Percentiles rank a stretch among this genome's conserved stretches.
These are phyloP conservation scores for Erythrolamprus reginae DNA, from an alignment of 2,113 vertebrate species.

Conservation along the genomic window DNA sequence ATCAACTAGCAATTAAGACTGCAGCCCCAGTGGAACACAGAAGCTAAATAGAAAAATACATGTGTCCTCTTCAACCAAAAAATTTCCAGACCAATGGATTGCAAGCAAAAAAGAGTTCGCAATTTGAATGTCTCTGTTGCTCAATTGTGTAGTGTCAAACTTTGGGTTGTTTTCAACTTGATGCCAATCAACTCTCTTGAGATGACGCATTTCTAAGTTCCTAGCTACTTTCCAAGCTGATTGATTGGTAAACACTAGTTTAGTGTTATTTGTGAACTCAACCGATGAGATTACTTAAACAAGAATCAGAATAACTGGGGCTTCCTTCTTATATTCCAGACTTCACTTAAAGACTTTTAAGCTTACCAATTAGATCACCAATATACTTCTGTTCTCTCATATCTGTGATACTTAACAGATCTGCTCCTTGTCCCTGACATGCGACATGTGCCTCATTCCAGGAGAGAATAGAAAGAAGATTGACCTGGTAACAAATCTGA, in stretches of 20 bases:
- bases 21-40: background rate
- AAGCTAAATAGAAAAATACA: background rate
- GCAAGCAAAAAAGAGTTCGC: background rate
- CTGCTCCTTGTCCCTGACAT: conserved; percentile 84
- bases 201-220: background rate
- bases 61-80: background rate
- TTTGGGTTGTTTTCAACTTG: background rate
- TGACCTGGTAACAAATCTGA: conserved; percentile 87
- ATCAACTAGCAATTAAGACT: background rate
- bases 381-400: conserved; percentile 81
- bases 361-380: conserved; percentile 77
- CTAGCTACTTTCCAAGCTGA: background rate
- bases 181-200: background rate
- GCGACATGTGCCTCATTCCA: conserved; percentile 83
- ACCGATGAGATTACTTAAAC: background rate
- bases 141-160: background rate
- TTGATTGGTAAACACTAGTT: background rate
- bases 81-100: background rate
- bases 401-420: conserved; percentile 80
- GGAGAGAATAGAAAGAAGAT: conserved; percentile 78
- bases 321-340: background rate
- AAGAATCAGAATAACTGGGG: background rate
- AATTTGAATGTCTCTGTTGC: background rate
- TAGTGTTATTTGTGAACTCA: background rate
- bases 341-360: background rate